A percentile compares a stretch with the other conserved stretches of the same genome.
Evolutionary conservation across 2,888 invertebrate species (phyloP).

Genomic region (Xestia c-nigrum): DNA sequence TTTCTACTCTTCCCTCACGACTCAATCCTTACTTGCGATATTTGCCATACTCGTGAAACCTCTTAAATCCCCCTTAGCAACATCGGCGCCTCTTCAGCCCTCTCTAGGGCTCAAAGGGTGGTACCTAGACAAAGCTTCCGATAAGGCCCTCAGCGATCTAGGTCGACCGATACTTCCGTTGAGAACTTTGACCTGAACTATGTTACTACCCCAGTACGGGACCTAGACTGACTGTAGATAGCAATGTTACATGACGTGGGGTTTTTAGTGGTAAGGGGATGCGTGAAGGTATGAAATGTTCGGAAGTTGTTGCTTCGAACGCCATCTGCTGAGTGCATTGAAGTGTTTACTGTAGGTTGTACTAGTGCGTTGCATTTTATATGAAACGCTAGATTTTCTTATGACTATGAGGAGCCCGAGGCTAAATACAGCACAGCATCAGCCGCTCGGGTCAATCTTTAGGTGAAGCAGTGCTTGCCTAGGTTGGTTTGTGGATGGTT

Average conservation of each 20-base stretch:
- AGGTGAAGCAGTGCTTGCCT: too few species aligned
- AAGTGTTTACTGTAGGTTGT: background rate
- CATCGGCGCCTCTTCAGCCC: conserved; percentile 27
- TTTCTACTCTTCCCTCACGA: background rate
- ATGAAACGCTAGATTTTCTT: background rate
- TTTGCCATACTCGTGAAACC: conserved; percentile 21
- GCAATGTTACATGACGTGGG: background rate
- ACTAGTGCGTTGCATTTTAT: background rate
- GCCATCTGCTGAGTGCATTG: conserved; percentile 44
- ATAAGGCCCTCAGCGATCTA: conserved; percentile 61
- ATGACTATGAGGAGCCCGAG: background rate
- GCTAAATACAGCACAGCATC: too few species aligned
- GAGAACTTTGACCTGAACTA: conserved; percentile 54
- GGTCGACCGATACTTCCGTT: conserved; percentile 63
- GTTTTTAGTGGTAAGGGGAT: background rate
- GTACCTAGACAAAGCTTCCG: conserved; percentile 59
- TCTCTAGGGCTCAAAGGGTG: conserved; percentile 52
- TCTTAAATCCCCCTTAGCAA: conserved; percentile 29
- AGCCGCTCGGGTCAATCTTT: too few species aligned
- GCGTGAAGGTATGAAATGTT: background rate
- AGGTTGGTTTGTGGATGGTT: too few species aligned
- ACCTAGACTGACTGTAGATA: conserved; percentile 14
- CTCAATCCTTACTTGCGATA: conserved; percentile 4
- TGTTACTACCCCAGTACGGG: conserved; percentile 6
- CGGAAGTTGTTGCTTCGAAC: background rate